phyloP scores from a whole-genome alignment of 2,113 vertebrate genomes.

The Sceloporus undulatus region DNA sequence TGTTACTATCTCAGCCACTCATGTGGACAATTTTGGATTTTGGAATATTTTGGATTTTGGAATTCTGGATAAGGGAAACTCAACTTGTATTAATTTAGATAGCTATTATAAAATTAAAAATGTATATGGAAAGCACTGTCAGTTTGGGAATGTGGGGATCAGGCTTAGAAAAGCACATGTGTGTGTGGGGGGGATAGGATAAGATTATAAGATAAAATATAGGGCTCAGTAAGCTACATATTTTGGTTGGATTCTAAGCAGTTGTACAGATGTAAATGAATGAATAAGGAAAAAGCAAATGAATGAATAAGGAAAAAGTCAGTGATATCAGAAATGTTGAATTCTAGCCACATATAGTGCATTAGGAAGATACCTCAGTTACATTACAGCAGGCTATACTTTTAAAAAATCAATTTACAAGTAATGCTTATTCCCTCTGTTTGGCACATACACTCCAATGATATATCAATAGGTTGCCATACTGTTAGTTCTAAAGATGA shows the following conservation, averaged over 20 bases:
- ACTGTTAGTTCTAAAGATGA: conserved; percentile 21
- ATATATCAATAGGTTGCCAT: neutral
- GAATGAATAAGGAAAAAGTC: neutral
- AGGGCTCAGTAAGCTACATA: too few species aligned
- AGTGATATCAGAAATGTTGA: neutral
- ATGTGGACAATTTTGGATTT: too few species aligned
- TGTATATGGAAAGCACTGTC: neutral
- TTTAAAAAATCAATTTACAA: neutral
- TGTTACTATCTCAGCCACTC: too few species aligned
- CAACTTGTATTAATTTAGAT: neutral
- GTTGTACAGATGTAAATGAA: neutral
- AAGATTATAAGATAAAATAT: neutral
- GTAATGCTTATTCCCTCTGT: neutral
- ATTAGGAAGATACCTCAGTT: neutral
- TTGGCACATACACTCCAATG: neutral
- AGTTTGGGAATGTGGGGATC: neutral
- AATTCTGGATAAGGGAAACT: too few species aligned
- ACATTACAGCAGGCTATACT: neutral
- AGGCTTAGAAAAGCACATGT: too few species aligned
- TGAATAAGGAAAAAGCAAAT: neutral
- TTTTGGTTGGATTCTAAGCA: neutral
- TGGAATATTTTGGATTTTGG: too few species aligned
- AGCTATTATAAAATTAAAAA: neutral
- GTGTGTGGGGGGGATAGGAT: too few species aligned
- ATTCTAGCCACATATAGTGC: neutral